These are phyloP conservation scores for Cephus pygmeus DNA, from an alignment of 2,888 invertebrate species.

Conservation along the genomic window DNA sequence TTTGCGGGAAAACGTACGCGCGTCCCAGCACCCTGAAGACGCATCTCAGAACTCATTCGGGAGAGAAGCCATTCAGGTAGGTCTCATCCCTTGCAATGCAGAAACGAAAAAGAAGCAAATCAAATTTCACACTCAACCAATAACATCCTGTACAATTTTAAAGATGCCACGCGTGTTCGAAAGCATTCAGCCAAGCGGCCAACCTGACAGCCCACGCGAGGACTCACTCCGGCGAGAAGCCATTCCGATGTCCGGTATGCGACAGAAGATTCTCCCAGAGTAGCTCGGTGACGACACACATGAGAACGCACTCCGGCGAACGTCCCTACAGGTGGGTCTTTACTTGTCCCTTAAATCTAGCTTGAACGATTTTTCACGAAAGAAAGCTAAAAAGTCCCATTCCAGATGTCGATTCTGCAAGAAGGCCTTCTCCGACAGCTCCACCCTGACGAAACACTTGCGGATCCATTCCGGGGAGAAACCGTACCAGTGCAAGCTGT, in stretches of 20 bases:
- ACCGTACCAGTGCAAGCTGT: constrained; percentile 97
- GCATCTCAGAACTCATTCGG: constrained; percentile 95
- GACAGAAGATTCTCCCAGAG: constrained; percentile 96
- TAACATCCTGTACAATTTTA: neutral
- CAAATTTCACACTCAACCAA: neutral
- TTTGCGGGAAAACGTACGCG: constrained; percentile 97
- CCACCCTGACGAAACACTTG: constrained; percentile 96
- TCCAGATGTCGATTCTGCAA: constrained; percentile 91
- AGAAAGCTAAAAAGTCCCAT: neutral
- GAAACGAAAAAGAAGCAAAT: neutral
- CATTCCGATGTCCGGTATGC: constrained; percentile 97
- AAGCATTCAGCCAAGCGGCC: constrained; percentile 98
- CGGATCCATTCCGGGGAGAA: constrained; percentile 93
- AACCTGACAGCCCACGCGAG: constrained; percentile 97
- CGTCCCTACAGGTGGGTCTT: constrained; percentile 83
- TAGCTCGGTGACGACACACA: constrained; percentile 97
- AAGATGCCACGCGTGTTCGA: constrained; percentile 90
- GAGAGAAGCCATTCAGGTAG: constrained; percentile 88
- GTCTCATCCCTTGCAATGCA: neutral
- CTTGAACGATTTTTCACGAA: neutral
- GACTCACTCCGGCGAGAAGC: constrained; percentile 97
- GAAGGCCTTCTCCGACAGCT: constrained; percentile 98
- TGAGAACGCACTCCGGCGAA: constrained; percentile 99
- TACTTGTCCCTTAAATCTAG: neutral
- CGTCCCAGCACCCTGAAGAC: constrained; percentile 97